A percentile compares a stretch with the other conserved stretches of the same genome.
Conservation (phyloP, 2,797 vertebrate genomes). For the Picus viridis region DNA sequence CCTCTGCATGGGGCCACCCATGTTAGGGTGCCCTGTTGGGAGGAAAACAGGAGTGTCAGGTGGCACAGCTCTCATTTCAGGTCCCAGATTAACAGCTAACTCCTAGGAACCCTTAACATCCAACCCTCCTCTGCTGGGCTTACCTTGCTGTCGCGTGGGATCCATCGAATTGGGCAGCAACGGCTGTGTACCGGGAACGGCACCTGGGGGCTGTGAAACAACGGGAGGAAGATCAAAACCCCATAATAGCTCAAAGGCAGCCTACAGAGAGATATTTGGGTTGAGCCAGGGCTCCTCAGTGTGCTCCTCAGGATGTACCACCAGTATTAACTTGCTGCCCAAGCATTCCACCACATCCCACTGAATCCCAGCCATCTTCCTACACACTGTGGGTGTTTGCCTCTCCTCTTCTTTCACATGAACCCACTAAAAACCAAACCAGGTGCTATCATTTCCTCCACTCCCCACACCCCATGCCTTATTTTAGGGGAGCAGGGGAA, state of each 20-base stretch:
- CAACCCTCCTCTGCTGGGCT: background rate
- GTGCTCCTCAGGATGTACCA: too few species aligned
- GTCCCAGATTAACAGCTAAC: background rate
- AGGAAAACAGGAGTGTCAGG: conserved; percentile 29
- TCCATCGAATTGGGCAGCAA: conserved; percentile 98
- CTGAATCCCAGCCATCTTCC: background rate
- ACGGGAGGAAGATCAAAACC: background rate
- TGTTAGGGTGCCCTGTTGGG: conserved; percentile 87
- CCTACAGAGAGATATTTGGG: background rate
- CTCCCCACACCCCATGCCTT: rapidly evolving
- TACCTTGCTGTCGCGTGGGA: conserved; percentile 97
- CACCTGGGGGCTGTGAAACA: conserved; percentile 88
- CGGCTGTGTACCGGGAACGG: conserved; percentile 95
- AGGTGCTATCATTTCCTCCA: rapidly evolving
- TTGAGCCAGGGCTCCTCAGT: background rate
- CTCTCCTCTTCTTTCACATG: background rate
- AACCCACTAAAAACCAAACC: background rate
- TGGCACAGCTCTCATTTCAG: rapidly evolving
- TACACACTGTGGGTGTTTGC: background rate
- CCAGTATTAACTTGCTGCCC: background rate
- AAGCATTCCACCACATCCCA: background rate
- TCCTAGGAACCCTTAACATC: rapidly evolving
- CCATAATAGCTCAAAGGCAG: background rate
- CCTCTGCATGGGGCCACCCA: conserved; percentile 97
- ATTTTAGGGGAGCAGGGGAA: background rate